Evolutionary conservation across 2,113 vertebrate genomes (phyloP).

Genomic region (Prinia subflava): DNA sequence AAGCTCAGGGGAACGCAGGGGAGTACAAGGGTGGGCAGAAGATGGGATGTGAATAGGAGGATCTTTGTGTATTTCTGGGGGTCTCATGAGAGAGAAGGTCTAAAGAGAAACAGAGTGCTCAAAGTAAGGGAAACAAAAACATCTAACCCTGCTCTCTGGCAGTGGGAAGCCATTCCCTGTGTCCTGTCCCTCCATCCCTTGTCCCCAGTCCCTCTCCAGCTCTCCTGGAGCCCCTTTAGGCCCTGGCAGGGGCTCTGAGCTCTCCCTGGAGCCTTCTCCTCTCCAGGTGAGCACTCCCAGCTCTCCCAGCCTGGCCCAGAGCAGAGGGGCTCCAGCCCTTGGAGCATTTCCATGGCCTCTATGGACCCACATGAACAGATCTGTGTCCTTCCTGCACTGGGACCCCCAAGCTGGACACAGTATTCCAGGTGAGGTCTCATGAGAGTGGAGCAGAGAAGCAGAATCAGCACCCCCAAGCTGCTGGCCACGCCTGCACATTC

Average conservation of each 20-base stretch:
- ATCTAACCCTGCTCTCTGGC: neutral
- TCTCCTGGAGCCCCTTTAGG: neutral
- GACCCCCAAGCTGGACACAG: fast-evolving
- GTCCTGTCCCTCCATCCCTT: fast-evolving
- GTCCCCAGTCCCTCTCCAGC: neutral
- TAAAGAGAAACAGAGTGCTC: neutral
- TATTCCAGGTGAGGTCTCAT: neutral
- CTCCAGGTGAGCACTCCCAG: neutral
- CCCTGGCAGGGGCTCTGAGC: fast-evolving
- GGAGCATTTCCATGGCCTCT: fast-evolving
- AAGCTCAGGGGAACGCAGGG: neutral
- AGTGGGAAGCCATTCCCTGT: neutral
- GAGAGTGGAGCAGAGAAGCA: fast-evolving
- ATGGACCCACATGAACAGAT: neutral
- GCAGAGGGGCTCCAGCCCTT: neutral
- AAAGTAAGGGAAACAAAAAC: neutral
- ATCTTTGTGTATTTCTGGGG: neutral
- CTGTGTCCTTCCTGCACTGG: too few relatives aligned
- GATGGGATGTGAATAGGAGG: neutral
- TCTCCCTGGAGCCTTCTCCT: neutral
- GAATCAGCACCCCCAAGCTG: fast-evolving
- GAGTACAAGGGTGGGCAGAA: neutral
- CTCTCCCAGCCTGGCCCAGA: neutral
- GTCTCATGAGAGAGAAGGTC: neutral
- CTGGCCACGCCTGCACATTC: neutral